phyloP scores from a whole-genome alignment of 2,797 vertebrate genomes.

The Myiotriccus ornatus region DNA sequence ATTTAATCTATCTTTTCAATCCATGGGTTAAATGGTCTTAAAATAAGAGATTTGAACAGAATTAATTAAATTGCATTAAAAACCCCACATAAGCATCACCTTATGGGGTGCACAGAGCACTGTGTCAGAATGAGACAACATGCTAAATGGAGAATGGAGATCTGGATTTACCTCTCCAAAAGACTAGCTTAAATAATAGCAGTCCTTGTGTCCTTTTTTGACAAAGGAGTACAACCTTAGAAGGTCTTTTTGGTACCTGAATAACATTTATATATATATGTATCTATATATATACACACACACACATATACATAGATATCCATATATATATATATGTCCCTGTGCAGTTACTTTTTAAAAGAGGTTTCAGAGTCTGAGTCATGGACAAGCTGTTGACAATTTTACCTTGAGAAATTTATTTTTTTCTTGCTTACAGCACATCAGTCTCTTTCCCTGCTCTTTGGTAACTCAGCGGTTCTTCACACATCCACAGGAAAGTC shows the following conservation, averaged over 20 bases:
- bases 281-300: neutral
- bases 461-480: neutral
- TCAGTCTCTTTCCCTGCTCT: neutral
- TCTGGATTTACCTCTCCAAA: neutral
- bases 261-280: neutral
- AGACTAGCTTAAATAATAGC: neutral
- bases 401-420: neutral
- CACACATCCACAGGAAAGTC: neutral
- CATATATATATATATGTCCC: neutral
- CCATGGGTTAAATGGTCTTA: neutral
- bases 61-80: neutral
- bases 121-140: neutral
- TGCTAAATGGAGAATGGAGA: neutral
- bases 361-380: neutral
- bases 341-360: neutral
- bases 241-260: neutral
- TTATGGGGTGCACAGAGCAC: neutral
- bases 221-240: neutral
- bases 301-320: neutral
- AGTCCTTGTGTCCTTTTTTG: neutral
- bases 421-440: neutral
- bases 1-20: neutral
- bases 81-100: accelerated
- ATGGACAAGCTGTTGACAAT: neutral
- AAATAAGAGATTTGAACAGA: neutral